Conservation (phyloP, 2,888 invertebrate species). For the Tipula vernalis region DNA sequence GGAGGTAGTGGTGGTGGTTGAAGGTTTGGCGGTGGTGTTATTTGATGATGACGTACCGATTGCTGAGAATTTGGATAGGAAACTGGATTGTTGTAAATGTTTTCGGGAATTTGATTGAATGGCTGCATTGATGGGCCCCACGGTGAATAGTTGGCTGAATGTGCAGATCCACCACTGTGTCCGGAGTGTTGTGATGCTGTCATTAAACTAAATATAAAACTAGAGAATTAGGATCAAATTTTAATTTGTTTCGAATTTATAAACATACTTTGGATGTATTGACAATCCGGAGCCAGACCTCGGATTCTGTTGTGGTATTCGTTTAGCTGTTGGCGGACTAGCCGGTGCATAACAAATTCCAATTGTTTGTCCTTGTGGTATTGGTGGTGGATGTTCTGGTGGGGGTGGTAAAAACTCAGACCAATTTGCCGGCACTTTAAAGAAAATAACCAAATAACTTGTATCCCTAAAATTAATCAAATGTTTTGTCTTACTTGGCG, state of each 20-base stretch:
- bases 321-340: slow-evolving; percentile 31
- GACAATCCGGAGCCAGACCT: slow-evolving; percentile 35
- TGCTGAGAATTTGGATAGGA: slow-evolving; percentile 22
- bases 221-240: background rate
- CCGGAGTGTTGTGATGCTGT: slow-evolving; percentile 35
- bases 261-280: slow-evolving; percentile 31
- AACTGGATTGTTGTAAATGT: slow-evolving; percentile 33
- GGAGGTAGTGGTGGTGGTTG: slow-evolving; percentile 30
- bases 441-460: background rate
- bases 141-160: slow-evolving; percentile 26
- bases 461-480: background rate
- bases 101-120: slow-evolving; percentile 24
- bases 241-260: slow-evolving; percentile 10
- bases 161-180: slow-evolving; percentile 29
- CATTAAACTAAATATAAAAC: slow-evolving; percentile 24
- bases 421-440: slow-evolving; percentile 39
- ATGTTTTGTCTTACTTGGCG: slow-evolving; percentile 24
- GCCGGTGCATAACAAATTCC: slow-evolving; percentile 29
- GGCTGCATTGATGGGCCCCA: slow-evolving; percentile 30
- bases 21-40: slow-evolving; percentile 31
- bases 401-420: slow-evolving; percentile 46
- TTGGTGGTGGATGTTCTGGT: slow-evolving; percentile 46
- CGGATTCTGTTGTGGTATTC: slow-evolving; percentile 27
- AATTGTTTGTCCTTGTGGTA: slow-evolving; percentile 25
- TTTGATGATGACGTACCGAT: slow-evolving; percentile 32